These are phyloP conservation scores for Gallinago stenura DNA, from an alignment of 2,797 vertebrate species.

Conservation along the genomic window DNA sequence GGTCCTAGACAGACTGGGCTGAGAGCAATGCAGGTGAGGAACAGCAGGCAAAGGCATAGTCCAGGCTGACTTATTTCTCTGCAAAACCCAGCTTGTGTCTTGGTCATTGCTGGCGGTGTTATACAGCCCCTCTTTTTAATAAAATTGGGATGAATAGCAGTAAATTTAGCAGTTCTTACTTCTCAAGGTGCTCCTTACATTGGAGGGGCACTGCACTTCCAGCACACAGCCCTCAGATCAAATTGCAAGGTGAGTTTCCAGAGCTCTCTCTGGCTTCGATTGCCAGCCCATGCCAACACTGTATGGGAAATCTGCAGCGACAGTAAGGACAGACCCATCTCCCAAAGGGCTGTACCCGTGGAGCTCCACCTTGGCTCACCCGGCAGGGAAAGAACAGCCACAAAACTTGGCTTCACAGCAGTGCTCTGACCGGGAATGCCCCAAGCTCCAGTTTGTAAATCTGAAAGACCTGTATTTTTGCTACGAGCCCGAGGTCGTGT, in stretches of 20 bases:
- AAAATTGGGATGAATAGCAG: neutral
- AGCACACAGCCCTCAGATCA: neutral
- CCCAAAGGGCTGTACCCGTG: neutral
- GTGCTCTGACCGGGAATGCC: neutral
- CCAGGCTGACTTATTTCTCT: neutral
- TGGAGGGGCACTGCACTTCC: neutral
- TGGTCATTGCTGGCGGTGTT: neutral
- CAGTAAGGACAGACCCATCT: too few relatives aligned
- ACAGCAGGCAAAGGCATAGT: neutral
- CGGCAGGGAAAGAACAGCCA: neutral
- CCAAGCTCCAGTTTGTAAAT: neutral
- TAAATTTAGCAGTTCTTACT: neutral
- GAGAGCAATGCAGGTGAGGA: neutral
- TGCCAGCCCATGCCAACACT: neutral
- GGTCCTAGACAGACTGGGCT: neutral
- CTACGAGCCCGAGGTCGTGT: accelerated
- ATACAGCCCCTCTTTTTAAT: neutral
- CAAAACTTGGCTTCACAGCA: neutral
- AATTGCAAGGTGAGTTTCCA: neutral
- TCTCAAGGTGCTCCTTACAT: neutral
- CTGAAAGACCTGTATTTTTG: neutral
- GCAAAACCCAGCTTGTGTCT: neutral
- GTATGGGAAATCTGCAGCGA: neutral
- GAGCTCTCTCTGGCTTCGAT: neutral
- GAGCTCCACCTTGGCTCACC: neutral